Evolutionary conservation across 1,140 invertebrate genomes (phyloP).

Genomic region (Drosophila funebris): DNA sequence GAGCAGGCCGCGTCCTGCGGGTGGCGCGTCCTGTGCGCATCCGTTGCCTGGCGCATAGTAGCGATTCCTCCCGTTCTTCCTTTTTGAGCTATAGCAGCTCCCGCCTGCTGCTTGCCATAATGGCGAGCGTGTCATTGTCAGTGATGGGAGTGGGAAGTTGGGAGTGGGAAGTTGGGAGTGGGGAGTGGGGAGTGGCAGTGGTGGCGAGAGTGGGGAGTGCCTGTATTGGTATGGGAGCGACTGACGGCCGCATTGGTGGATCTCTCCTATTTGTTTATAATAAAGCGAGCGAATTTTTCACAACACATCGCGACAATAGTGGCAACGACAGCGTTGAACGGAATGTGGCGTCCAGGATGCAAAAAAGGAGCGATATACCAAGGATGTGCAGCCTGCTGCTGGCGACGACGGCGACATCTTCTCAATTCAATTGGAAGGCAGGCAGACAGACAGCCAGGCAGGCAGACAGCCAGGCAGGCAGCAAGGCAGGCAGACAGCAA

Average conservation of each 20-base stretch:
- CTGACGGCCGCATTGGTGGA: not conserved
- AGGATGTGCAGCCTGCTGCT: constrained; percentile 10
- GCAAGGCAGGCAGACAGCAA: not conserved
- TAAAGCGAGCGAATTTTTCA: constrained; percentile 51
- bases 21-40: constrained; percentile 29
- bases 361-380: constrained; percentile 14
- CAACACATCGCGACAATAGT: constrained; percentile 38
- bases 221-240: too few relatives aligned
- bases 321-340: constrained; percentile 7
- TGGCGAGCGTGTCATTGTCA: constrained; percentile 42
- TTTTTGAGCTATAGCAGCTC: too few relatives aligned
- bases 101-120: constrained; percentile 13
- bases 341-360: constrained; percentile 18
- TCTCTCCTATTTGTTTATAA: constrained; percentile 53
- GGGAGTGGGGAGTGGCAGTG: not conserved
- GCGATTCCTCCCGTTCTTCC: not conserved
- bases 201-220: not conserved
- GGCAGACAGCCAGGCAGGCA: not conserved
- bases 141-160: not conserved
- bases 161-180: not conserved
- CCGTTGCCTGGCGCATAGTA: constrained; percentile 32
- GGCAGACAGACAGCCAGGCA: not conserved
- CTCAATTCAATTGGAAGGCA: constrained; percentile 21
- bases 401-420: constrained; percentile 10
- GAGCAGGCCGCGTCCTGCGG: constrained; percentile 18